Conservation (phyloP, 2,888 invertebrate species). For the Acrobasis suavella region DNA sequence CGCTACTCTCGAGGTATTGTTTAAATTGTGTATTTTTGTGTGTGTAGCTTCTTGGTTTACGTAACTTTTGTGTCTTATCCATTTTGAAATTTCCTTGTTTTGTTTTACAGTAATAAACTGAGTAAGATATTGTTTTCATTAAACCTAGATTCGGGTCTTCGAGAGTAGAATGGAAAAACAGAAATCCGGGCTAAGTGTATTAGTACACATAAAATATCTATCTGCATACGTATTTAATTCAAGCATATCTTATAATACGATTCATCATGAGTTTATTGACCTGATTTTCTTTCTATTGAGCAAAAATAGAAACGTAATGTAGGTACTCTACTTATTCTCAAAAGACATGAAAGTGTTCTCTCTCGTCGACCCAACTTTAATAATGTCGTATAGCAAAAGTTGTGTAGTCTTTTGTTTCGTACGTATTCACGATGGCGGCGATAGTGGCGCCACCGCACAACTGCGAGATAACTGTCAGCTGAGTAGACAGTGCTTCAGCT, state of each 20-base stretch:
- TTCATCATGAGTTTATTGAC: too few relatives aligned
- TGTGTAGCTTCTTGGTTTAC: not conserved
- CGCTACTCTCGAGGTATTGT: conserved; percentile 87
- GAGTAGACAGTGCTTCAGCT: conserved; percentile 44
- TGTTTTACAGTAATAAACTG: too few relatives aligned
- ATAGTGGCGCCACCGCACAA: conserved; percentile 28
- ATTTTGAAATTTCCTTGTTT: not conserved
- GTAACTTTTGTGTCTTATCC: not conserved
- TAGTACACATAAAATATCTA: too few relatives aligned
- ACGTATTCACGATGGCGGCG: conserved; percentile 26
- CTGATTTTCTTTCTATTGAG: too few relatives aligned
- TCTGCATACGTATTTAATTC: too few relatives aligned
- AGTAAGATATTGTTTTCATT: too few relatives aligned
- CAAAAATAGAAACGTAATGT: too few relatives aligned
- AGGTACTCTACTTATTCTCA: not conserved
- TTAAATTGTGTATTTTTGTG: conserved; percentile 19
- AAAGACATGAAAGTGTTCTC: conserved; percentile 15
- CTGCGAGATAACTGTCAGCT: conserved; percentile 47
- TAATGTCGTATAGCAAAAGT: conserved; percentile 13
- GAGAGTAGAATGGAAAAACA: too few relatives aligned
- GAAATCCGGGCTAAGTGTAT: too few relatives aligned
- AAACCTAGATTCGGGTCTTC: too few relatives aligned
- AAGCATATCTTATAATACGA: too few relatives aligned
- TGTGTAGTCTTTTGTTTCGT: conserved; percentile 21
- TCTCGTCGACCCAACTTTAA: conserved; percentile 17